Evolutionary conservation across 2,113 vertebrate species (phyloP).

Genomic region (Neopipo cinnamomea): DNA sequence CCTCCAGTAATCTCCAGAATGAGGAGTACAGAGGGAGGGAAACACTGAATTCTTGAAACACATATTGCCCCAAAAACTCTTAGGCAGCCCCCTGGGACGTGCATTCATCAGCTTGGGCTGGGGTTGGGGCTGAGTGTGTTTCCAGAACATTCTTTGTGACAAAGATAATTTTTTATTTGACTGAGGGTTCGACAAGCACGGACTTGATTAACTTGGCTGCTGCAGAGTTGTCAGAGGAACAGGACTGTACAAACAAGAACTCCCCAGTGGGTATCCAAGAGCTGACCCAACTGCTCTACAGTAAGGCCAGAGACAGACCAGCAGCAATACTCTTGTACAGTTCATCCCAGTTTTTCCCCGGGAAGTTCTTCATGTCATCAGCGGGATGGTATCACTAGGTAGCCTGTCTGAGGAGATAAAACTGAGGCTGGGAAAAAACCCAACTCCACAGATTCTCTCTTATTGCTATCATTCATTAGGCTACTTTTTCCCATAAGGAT

Average conservation of each 20-base stretch:
- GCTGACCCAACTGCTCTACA: background rate
- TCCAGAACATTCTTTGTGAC: background rate
- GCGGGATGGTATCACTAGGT: background rate
- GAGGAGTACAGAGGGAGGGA: background rate
- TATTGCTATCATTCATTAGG: background rate
- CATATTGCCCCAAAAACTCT: background rate
- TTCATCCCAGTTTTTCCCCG: background rate
- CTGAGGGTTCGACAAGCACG: background rate
- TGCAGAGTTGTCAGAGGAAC: background rate
- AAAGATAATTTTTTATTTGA: background rate
- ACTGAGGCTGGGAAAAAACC: background rate
- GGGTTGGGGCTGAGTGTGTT: background rate
- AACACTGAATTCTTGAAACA: background rate
- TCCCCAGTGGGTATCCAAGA: background rate
- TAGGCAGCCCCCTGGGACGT: background rate
- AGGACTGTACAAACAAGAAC: background rate
- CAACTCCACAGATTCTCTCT: background rate
- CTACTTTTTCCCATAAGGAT: background rate
- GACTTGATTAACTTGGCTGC: background rate
- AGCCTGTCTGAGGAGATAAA: background rate
- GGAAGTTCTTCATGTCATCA: background rate
- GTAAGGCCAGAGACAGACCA: background rate
- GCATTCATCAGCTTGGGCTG: background rate
- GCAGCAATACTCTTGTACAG: background rate
- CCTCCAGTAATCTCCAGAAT: background rate